Evolutionary conservation across 2,113 vertebrate genomes (phyloP).

Genomic region (Eretmochelys imbricata): DNA sequence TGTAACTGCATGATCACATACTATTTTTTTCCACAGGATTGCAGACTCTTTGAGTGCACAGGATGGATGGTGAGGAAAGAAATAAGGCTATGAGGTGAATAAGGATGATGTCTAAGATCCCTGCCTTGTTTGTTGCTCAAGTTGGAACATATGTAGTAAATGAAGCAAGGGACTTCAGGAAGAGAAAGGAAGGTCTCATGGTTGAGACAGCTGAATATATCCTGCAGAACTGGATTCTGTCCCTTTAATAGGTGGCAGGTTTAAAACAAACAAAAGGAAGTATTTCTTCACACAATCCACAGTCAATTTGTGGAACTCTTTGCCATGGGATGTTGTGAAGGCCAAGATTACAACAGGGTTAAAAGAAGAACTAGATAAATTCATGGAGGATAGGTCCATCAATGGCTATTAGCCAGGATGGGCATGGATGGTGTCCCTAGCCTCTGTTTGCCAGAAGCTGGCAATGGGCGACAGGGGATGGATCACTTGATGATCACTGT

Average conservation of each 20-base stretch:
- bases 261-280: no score
- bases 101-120: not conserved
- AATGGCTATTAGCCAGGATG: no score
- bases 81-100: not conserved
- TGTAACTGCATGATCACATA: not conserved
- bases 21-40: not conserved
- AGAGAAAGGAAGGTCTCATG: not conserved
- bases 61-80: not conserved
- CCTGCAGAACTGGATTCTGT: not conserved
- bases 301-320: no score
- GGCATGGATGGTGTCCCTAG: no score
- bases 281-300: no score
- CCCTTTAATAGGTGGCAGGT: not conserved
- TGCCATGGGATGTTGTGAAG: no score
- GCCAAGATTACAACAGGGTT: no score
- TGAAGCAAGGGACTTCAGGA: not conserved
- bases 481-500: no score
- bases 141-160: not conserved
- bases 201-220: not conserved
- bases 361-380: no score
- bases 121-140: not conserved
- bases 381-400: no score
- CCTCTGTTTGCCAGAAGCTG: no score
- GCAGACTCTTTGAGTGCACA: not conserved
- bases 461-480: no score